Base-by-base conservation (phyloP, 2,113 vertebrate species). In the Takifugu flavidus region DNA sequence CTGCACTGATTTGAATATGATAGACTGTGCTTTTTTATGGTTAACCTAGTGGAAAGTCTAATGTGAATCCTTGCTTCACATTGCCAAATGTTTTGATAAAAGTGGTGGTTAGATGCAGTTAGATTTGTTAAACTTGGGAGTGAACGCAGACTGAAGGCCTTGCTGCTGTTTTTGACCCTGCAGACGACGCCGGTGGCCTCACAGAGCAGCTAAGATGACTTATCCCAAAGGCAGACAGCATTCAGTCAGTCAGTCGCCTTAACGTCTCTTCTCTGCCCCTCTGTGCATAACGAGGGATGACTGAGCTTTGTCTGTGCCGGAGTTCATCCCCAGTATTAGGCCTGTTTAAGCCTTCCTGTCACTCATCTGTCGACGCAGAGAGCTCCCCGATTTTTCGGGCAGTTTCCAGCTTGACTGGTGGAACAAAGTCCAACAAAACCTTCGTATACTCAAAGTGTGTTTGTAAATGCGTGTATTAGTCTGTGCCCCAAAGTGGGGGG, bases 181-280 rank as follows among this genome's bases (percentile, higher is more conserved):
- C 65, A 56, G 75, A 69, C 63, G 46, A 10, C 42, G 72, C 63
- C 58, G 44, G 64, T 34, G 62, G 51, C 67, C 70, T 75, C 75
- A 60, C 74, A 39, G 56, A 74, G 77, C 84, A 82, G 79, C 77
- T 88, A 66, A 20, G 70, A 82, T 85, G 74, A 82, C 75, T 80
- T 82, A 74, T 74, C 78, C 79, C 63, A 67, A 78, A 78, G 74
- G 74, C 82, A 82, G 77, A 80, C 79, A 82, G 74, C 52, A 73
- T 84, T 86, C 80, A 80, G 80, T 78, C 79, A 86, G 70, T 84
- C 72, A 79, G 73, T 69, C 61, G 82, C 83, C 78, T 88, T 87
- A 88, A 87, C 57, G 70, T 80, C 68, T 83, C 68, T 63, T 78
- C 78, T 81, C 78, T 78, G 76, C 73, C 81, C 80, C 75, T 87